Conservation (phyloP, 2,888 invertebrate species). For the Taenaris catops region DNA sequence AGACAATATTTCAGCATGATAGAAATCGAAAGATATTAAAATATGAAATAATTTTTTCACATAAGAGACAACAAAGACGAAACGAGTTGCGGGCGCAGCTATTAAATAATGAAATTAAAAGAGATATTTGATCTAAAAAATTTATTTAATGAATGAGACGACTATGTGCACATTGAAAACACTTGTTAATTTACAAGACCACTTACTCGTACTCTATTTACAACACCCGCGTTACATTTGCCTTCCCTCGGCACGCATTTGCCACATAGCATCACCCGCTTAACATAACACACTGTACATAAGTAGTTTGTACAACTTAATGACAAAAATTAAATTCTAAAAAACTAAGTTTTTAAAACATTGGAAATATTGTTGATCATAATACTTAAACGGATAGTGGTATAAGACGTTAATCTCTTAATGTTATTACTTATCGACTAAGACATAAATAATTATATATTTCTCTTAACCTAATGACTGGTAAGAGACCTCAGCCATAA, state of each 20-base stretch:
- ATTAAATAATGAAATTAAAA: slow-evolving; percentile 27
- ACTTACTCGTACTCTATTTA: slow-evolving; percentile 75
- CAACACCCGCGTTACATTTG: slow-evolving; percentile 45
- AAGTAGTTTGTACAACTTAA: slow-evolving; percentile 74
- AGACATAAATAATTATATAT: slow-evolving; percentile 62
- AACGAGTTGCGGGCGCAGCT: too few species aligned
- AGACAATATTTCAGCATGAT: too few species aligned
- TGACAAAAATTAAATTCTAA: slow-evolving; percentile 52
- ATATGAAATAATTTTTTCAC: slow-evolving; percentile 10
- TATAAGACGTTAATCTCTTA: slow-evolving; percentile 71
- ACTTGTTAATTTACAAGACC: slow-evolving; percentile 72
- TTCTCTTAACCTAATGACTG: slow-evolving; percentile 64
- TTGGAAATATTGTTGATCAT: slow-evolving; percentile 76
- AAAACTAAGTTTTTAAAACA: slow-evolving; percentile 58
- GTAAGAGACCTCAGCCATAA: slow-evolving; percentile 65
- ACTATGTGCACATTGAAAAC: slow-evolving; percentile 80
- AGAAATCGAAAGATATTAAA: not conserved
- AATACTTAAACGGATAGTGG: slow-evolving; percentile 74
- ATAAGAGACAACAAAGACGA: slow-evolving; percentile 4
- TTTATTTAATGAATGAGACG: slow-evolving; percentile 78
- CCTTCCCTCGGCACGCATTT: slow-evolving; percentile 29
- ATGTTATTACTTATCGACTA: slow-evolving; percentile 56
- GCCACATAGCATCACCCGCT: slow-evolving; percentile 33
- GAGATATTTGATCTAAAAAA: slow-evolving; percentile 72
- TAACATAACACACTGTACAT: slow-evolving; percentile 65